phyloP scores from a whole-genome alignment of 1,140 invertebrate species.

The Drosophila orosa region DNA sequence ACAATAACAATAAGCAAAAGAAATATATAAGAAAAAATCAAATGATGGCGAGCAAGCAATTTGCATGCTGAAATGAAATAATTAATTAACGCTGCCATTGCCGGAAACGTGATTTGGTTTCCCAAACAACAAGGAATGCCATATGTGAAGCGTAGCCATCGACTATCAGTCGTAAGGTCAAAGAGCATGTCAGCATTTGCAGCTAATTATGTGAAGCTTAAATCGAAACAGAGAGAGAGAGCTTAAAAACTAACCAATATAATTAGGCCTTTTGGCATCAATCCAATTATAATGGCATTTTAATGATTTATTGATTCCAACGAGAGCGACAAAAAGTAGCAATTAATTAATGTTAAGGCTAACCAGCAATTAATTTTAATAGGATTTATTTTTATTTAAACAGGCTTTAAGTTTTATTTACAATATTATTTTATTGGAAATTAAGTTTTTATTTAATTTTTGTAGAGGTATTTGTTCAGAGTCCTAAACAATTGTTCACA shows the following conservation, averaged over 20 bases:
- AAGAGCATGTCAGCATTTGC: background rate
- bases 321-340: background rate
- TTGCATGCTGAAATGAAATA: slow-evolving; percentile 65
- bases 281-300: slow-evolving; percentile 30
- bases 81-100: slow-evolving; percentile 55
- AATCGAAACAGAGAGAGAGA: background rate
- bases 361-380: background rate
- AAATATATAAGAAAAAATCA: background rate
- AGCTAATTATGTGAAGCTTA: slow-evolving; percentile 8
- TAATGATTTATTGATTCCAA: slow-evolving; percentile 26
- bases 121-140: slow-evolving; percentile 19
- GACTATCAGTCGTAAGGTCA: slow-evolving; percentile 17
- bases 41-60: slow-evolving; percentile 8
- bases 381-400: background rate
- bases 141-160: slow-evolving; percentile 16
- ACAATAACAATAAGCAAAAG: slow-evolving; percentile 4
- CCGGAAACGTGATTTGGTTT: slow-evolving; percentile 29
- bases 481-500: slow-evolving; percentile 22
- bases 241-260: slow-evolving; percentile 15
- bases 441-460: background rate
- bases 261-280: slow-evolving; percentile 10
- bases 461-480: background rate
- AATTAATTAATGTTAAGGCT: slow-evolving; percentile 15
- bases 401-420: background rate
- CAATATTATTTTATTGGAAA: background rate